Conservation (phyloP, 2,797 vertebrate species). For the Balearica regulorum region DNA sequence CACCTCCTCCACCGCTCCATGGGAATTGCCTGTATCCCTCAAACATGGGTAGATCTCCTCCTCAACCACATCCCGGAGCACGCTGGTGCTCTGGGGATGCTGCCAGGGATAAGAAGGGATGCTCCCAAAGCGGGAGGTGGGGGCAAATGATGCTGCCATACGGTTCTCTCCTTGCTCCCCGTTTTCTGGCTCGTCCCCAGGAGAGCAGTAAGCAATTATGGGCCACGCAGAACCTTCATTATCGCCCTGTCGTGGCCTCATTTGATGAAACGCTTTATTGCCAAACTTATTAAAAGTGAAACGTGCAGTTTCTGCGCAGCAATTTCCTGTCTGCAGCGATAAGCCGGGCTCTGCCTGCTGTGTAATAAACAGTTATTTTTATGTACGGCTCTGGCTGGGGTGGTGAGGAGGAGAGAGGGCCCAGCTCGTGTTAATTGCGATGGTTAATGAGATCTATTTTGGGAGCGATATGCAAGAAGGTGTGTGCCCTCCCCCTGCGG, state of each 20-base stretch:
- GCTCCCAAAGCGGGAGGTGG: not conserved
- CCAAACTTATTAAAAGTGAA: slow-evolving; percentile 72
- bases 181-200: slow-evolving; percentile 32
- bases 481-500: fast-evolving
- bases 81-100: not conserved
- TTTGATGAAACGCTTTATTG: slow-evolving; percentile 71
- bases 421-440: slow-evolving; percentile 58
- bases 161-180: not conserved
- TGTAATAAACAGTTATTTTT: slow-evolving; percentile 72
- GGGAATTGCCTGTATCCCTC: not conserved
- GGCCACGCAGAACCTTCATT: slow-evolving; percentile 65
- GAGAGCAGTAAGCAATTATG: slow-evolving; percentile 61
- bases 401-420: not conserved
- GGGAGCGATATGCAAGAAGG: not conserved
- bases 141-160: not conserved
- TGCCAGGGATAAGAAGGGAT: not conserved
- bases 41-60: not conserved
- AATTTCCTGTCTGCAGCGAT: slow-evolving; percentile 74
- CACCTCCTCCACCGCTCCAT: not conserved
- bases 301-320: slow-evolving; percentile 53
- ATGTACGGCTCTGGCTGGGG: slow-evolving; percentile 33
- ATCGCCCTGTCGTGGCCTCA: slow-evolving; percentile 66
- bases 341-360: slow-evolving; percentile 64
- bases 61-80: fast-evolving
- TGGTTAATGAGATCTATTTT: slow-evolving; percentile 67